Conservation (phyloP, 2,888 invertebrate species). For the Pantelozetes paolii region DNA sequence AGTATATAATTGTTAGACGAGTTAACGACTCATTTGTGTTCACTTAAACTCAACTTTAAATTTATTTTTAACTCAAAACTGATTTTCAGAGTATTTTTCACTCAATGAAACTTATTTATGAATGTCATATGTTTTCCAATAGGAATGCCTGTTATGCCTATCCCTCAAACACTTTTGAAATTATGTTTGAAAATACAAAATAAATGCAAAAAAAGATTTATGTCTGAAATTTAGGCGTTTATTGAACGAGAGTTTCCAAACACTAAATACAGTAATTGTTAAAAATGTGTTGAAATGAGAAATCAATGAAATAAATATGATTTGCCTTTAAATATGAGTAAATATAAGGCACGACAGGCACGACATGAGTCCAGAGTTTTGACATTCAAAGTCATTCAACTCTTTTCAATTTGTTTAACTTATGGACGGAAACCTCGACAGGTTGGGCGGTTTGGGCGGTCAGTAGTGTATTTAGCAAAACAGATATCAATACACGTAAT, state of each 20-base stretch:
- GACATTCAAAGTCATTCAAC: conserved; percentile 32
- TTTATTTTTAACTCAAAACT: conserved; percentile 2
- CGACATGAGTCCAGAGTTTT: neutral
- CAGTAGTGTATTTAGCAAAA: conserved; percentile 12
- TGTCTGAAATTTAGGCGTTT: neutral
- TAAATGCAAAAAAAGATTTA: neutral
- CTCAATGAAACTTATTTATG: neutral
- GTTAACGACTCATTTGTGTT: neutral
- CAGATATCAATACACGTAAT: conserved; percentile 36
- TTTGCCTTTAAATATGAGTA: neutral
- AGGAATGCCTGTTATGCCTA: neutral
- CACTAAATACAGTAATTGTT: neutral
- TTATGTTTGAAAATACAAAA: conserved; percentile 10
- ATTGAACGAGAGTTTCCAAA: neutral
- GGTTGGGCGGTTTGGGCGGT: conserved; percentile 6
- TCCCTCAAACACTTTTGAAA: neutral
- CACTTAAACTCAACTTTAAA: neutral
- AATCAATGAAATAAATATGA: conserved; percentile 30
- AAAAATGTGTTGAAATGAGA: conserved; percentile 6
- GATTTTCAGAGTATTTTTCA: conserved; percentile 7
- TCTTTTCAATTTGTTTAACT: conserved; percentile 30
- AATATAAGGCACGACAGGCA: conserved; percentile 26
- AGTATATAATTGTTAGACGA: neutral
- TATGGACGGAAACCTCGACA: conserved; percentile 29
- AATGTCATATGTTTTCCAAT: conserved; percentile 15